Percentiles rank a stretch among this genome's conserved stretches.
Conservation (phyloP, 2,888 invertebrate species). For the Itoplectis maculator region DNA sequence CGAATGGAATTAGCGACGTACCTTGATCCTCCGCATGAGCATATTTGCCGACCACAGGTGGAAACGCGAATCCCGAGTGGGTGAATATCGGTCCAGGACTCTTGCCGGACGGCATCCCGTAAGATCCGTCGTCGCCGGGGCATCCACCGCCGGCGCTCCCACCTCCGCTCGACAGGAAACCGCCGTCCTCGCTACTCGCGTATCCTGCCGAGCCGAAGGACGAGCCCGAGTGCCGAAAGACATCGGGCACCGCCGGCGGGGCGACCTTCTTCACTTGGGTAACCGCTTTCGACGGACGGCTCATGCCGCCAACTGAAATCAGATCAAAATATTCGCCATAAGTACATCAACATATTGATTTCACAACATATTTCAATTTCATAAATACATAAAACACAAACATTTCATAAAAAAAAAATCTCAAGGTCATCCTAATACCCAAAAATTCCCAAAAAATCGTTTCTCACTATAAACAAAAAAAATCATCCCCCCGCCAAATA, state of each 20-base stretch:
- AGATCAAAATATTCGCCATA: slow-evolving; percentile 76
- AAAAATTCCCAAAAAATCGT: too few relatives aligned
- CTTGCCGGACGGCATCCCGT: slow-evolving; percentile 87
- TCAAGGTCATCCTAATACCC: too few relatives aligned
- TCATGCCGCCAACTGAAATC: slow-evolving; percentile 94
- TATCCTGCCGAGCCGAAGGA: slow-evolving; percentile 92
- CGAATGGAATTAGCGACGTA: slow-evolving; percentile 69
- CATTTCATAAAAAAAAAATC: too few relatives aligned
- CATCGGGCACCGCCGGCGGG: slow-evolving; percentile 94
- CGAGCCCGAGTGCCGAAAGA: slow-evolving; percentile 92
- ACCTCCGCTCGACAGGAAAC: slow-evolving; percentile 85
- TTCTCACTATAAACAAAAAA: too few relatives aligned
- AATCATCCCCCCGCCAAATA: too few relatives aligned
- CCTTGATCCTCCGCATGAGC: slow-evolving; percentile 86
- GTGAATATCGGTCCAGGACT: slow-evolving; percentile 88
- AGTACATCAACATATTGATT: slow-evolving; percentile 1
- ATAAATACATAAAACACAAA: too few relatives aligned
- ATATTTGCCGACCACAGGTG: slow-evolving; percentile 86
- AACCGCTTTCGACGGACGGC: slow-evolving; percentile 92
- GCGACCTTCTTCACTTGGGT: slow-evolving; percentile 96
- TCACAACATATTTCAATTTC: neutral
- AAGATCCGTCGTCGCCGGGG: slow-evolving; percentile 82
- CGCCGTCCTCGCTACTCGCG: slow-evolving; percentile 91
- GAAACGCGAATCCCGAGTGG: slow-evolving; percentile 91
- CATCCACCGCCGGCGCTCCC: slow-evolving; percentile 77